A percentile compares a stretch with the other conserved stretches of the same genome.
These are phyloP conservation scores for Microtus ochrogaster DNA, from an alignment of 2,113 vertebrate genomes.

Conservation along the genomic window DNA sequence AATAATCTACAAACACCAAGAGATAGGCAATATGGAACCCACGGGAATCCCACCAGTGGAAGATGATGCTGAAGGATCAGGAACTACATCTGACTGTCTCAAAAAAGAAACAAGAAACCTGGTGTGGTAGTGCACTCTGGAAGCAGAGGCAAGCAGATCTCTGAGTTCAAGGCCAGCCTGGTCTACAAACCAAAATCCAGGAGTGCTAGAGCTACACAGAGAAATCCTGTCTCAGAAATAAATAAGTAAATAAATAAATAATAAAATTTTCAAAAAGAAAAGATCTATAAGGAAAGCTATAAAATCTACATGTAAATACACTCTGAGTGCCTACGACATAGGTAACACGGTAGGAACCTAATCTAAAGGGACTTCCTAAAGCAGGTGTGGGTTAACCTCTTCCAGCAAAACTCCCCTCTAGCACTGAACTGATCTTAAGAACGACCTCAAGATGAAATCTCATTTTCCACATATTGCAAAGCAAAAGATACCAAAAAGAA, in stretches of 20 bases:
- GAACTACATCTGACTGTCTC: neutral
- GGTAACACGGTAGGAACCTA: neutral
- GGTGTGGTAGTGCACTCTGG: neutral
- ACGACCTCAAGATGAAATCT: neutral
- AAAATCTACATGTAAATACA: neutral
- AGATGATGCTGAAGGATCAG: neutral
- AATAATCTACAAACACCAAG: neutral
- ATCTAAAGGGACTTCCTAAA: conserved; percentile 37
- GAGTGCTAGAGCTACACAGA: neutral
- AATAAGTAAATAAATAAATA: no score
- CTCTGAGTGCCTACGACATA: neutral
- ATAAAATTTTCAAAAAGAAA: neutral
- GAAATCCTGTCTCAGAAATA: neutral
- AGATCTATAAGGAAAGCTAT: neutral
- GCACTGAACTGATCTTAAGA: neutral
- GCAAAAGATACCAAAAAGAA: conserved; percentile 55
- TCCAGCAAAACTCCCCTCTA: neutral
- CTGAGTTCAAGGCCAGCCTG: neutral
- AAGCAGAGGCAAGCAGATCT: neutral
- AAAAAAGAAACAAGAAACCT: neutral
- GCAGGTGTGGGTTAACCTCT: neutral
- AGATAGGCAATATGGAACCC: neutral
- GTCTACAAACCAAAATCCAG: neutral
- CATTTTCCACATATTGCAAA: conserved; percentile 32
- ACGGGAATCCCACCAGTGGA: neutral